Base-by-base conservation (phyloP, 2,797 vertebrate genomes). In the Falco berigora region DNA sequence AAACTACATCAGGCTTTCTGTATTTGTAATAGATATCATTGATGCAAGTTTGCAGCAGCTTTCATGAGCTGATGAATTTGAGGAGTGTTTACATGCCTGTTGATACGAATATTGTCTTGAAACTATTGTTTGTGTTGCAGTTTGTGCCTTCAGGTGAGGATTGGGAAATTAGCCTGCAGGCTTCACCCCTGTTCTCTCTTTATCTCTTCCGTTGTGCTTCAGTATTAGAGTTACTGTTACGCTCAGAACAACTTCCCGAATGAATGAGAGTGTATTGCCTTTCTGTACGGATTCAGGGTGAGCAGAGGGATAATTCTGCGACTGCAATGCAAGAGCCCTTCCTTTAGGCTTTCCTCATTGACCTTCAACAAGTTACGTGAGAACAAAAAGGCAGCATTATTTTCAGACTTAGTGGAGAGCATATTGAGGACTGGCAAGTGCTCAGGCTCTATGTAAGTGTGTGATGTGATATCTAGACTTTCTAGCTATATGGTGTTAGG, bases 151-250 rank as follows among this genome's bases (percentile, higher is more conserved):
- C 5, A 2, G 56, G 50, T 34, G 32, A 55, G 56, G 50, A 21
- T 7, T 77, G 59, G 81, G 61, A 68, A 64, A 64, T 6, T 1
- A 42, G 34, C 38, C 32, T 49, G 56, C 10, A 19, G 8, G 28
- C 36, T 55, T 88, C 52, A 5, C 40, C 36, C 14, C 14, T 10
- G 17, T 30, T 47, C 32, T 50, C 42, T 76, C 28, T 55, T 55
- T 16, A 6, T 16, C 50, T 49, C 42, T 40, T 58, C 32, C 8
- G 0, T 22, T 14, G n/a, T 28, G 38, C 78, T 71, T 49, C 53
- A 6, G 47, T 2, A 5, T 16, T 38, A 14, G 68, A 53, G 22
- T 36, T 44, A 3, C 0, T 18, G 34, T 42, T n/a, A 4, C 3
- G 24, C 58, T 62, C 58, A 20, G 64, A 61, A 28, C 50, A 49